These are phyloP conservation scores for Galerucella pusilla DNA, from an alignment of 2,888 invertebrate species.

Conservation along the genomic window DNA sequence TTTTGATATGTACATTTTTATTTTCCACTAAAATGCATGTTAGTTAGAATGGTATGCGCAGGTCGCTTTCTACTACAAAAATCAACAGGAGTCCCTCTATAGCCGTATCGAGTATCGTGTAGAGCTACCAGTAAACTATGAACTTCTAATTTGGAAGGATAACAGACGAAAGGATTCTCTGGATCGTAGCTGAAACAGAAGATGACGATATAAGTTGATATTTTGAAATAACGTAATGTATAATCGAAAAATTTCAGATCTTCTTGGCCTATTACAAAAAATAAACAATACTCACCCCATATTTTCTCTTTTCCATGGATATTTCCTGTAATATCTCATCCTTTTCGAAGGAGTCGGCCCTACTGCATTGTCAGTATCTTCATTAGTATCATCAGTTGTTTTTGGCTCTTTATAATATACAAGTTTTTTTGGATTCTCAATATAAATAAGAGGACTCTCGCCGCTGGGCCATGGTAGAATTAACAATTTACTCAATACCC, in stretches of 20 bases:
- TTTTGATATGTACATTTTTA: no score
- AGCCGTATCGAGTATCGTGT: constrained; percentile 72
- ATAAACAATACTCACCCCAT: constrained; percentile 49
- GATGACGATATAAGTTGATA: no score
- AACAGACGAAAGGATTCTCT: constrained; percentile 71
- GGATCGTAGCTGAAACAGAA: constrained; percentile 66
- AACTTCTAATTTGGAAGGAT: constrained; percentile 73
- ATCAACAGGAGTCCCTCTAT: constrained; percentile 67
- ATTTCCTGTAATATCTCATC: constrained; percentile 71
- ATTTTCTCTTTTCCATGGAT: constrained; percentile 74
- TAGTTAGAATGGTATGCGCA: constrained; percentile 71
- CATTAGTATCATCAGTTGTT: background rate
- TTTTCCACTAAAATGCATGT: constrained; percentile 71
- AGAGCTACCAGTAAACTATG: constrained; percentile 71
- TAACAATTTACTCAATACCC: constrained; percentile 50
- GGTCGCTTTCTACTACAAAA: constrained; percentile 74
- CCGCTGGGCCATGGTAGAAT: constrained; percentile 58
- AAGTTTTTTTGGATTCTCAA: constrained; percentile 50
- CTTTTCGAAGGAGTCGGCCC: constrained; percentile 62
- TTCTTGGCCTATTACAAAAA: no score
- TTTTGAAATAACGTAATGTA: no score
- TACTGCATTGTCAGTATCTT: constrained; percentile 23
- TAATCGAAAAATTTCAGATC: no score
- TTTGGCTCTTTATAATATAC: constrained; percentile 10
- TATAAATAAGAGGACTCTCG: constrained; percentile 60